Base-by-base conservation (phyloP, 2,113 vertebrate genomes). In the Bombycilla garrulus region DNA sequence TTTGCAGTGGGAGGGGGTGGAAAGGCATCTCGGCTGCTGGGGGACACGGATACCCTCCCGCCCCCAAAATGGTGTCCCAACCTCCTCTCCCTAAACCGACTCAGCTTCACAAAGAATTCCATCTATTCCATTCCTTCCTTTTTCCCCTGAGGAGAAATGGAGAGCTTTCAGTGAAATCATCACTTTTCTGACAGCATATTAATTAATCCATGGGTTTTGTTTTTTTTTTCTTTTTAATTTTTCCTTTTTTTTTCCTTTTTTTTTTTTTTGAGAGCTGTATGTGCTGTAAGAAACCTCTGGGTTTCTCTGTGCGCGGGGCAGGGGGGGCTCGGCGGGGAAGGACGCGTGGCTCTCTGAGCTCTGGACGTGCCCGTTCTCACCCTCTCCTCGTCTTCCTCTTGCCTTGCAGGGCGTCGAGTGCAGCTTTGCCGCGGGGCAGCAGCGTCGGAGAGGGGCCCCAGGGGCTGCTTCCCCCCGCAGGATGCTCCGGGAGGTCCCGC, bases 151-250 rank as follows among this genome's bases (percentile, higher is more conserved):
- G 82, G 73, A 74, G 90, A 81, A 87, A 73, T 8, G 18, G 70
- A 92, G 86, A 79, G 74, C 57, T 85, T 79, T 90, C 74, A 88
- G 66, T 67, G 74, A 74, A 81, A 78, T 38, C 14, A 7, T 71
- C n/a, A 2, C 19, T 66, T 74, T 82, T 71, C 61, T 87, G 91
- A 93, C 88, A 93, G 69, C 73, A 11, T 42, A 81, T 74, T 81
- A 87, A 92, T 90, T 74, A 90, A 79, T 73, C 36, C 8, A 33
- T n/a, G 72, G n/a, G 50, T 24, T 56, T 58, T 24, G 1, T 6
- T 16, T 19, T 18, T 33, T n/a, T 11, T 18, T 6, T 38, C 12
- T 38, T 38, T 38, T 38, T 38, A 23, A 15, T 6, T 16, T 19
- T 18, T 33, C 31, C 9, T 18, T 6, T 44, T 40, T n/a, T 26